Evolutionary conservation across 2,797 vertebrate species (phyloP).

Genomic region (Urophycis tenuis): DNA sequence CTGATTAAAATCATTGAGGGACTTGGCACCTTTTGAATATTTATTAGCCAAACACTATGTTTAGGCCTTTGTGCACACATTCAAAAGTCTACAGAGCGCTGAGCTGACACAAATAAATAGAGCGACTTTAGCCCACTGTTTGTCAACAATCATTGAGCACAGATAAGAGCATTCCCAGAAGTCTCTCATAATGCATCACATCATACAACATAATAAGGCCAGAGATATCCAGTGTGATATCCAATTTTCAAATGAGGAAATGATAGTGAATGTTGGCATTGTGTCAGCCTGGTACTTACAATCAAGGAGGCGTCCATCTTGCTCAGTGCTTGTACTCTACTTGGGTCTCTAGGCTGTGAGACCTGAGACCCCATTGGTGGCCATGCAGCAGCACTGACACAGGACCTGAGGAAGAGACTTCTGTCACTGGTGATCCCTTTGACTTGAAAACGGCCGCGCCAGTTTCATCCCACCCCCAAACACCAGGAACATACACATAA

Average conservation of each 20-base stretch:
- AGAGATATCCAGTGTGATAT: no score
- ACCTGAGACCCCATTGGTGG: background rate
- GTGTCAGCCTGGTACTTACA: background rate
- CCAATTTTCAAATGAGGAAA: no score
- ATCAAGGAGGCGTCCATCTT: background rate
- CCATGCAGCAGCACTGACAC: background rate
- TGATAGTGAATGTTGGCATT: no score
- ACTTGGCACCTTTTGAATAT: background rate
- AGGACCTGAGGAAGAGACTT: background rate
- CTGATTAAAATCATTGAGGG: background rate
- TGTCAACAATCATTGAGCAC: background rate
- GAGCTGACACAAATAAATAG: background rate
- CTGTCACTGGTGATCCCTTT: background rate
- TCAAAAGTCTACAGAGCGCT: background rate
- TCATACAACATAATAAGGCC: no score
- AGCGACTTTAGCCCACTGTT: no score
- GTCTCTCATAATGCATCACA: no score
- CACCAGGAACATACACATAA: background rate
- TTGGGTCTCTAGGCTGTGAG: no score
- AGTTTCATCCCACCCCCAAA: background rate
- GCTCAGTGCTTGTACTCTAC: background rate
- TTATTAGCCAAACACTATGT: no score
- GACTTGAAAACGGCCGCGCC: background rate
- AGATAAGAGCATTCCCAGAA: background rate
- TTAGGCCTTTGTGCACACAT: no score